A percentile compares a stretch with the other conserved stretches of the same genome.
These are phyloP conservation scores for Calameuta filiformis DNA, from an alignment of 2,888 invertebrate species.

Conservation along the genomic window DNA sequence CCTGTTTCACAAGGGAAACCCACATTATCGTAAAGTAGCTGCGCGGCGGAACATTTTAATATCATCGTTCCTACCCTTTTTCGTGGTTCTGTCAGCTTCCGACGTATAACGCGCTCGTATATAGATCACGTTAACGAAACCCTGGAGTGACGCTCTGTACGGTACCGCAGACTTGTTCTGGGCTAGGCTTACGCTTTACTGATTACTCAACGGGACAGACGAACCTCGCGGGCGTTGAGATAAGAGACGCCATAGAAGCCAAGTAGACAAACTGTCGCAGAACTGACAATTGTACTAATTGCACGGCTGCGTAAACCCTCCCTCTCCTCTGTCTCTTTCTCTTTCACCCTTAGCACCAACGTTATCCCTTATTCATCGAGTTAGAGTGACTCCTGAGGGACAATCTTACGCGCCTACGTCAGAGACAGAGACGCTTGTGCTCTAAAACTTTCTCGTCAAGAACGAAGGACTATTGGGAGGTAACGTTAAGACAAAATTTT, in stretches of 20 bases:
- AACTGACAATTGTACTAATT: conserved; percentile 53
- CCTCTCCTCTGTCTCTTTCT: conserved; percentile 24
- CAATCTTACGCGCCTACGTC: neutral
- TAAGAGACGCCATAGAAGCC: conserved; percentile 38
- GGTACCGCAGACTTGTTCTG: neutral
- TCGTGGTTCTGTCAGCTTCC: neutral
- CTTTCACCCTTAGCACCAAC: neutral
- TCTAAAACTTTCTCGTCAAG: neutral
- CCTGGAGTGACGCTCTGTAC: neutral
- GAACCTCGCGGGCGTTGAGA: conserved; percentile 39
- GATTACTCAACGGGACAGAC: conserved; percentile 37
- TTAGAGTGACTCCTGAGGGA: neutral
- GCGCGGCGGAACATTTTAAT: conserved; percentile 17
- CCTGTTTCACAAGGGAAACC: neutral
- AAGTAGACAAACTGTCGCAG: conserved; percentile 36
- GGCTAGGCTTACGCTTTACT: conserved; percentile 44
- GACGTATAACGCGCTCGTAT: neutral
- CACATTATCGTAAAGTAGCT: conserved; percentile 14
- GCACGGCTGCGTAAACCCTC: conserved; percentile 38
- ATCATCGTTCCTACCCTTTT: neutral
- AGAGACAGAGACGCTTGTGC: neutral
- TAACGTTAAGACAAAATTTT: neutral
- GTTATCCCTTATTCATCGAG: neutral
- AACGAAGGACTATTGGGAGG: neutral
- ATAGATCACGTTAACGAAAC: neutral